Evolutionary conservation across 1,140 invertebrate genomes (phyloP).

Genomic region (Drosophila mayri): DNA sequence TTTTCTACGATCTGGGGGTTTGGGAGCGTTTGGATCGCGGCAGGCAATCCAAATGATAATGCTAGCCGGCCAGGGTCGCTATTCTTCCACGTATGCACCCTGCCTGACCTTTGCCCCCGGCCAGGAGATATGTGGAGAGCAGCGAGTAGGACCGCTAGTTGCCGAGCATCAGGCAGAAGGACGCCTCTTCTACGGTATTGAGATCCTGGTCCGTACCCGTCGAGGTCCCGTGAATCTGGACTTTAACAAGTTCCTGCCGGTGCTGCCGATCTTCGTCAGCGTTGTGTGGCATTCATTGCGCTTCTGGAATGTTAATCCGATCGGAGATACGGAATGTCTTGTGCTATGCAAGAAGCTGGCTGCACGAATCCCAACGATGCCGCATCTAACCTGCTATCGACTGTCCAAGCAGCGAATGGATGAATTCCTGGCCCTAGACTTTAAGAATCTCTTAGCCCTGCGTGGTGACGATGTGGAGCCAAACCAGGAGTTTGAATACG

Average conservation of each 20-base stretch:
- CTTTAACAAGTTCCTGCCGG: conserved; percentile 55
- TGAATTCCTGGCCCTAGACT: conserved; percentile 37
- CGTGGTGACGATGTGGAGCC: conserved; percentile 33
- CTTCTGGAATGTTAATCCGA: conserved; percentile 31
- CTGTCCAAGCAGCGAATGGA: conserved; percentile 20
- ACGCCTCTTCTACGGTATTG: conserved; percentile 63
- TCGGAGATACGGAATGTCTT: conserved; percentile 22
- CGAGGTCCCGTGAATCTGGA: conserved; percentile 16
- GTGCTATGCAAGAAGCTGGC: conserved; percentile 25
- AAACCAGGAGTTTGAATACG: conserved; percentile 13
- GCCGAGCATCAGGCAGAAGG: neutral
- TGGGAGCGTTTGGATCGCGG: too few relatives aligned
- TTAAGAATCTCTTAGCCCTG: conserved; percentile 42
- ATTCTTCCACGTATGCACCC: neutral
- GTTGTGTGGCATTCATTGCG: conserved; percentile 47
- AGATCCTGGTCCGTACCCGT: conserved; percentile 11
- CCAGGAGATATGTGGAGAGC: conserved; percentile 13
- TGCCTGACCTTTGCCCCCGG: conserved; percentile 32
- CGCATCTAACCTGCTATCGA: conserved; percentile 43
- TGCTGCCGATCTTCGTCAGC: conserved; percentile 54
- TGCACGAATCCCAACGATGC: conserved; percentile 24
- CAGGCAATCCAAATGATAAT: neutral
- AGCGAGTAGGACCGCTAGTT: conserved; percentile 26
- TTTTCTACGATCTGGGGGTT: neutral
- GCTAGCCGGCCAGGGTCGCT: too few relatives aligned